Evolutionary conservation across 1,140 invertebrate species (phyloP), one percentile per base, ranked within the genome.

Genomic region (Meloidogyne floridensis): DNA sequence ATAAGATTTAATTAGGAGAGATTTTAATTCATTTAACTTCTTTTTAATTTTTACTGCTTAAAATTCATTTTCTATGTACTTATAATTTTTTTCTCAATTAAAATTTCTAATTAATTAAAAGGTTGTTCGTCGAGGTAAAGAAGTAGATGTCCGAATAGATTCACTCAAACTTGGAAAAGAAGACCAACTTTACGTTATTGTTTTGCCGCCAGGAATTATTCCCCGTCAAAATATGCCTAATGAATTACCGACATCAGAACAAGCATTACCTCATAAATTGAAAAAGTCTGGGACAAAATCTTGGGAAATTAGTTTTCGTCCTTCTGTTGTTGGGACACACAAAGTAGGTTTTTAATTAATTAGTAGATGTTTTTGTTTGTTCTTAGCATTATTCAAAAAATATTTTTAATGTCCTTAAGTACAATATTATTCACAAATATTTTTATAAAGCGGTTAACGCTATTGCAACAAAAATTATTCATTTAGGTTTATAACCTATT

Each of bases 91-190:
- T 7, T n/a, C 42, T 78, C 20, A 20, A 70, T 75, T 32, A 32
- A 51, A 15, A 65, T 13, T 43, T 42, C 7, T 8, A 11, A 8
- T 75, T 75, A 32, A 75, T 32, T 75, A 8, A 10, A 75, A 75
- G 77, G 77, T 79, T 6, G 81, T 86, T 11, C 65, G 84, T 18
- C 84, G 80, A n/a, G 85, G 85, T 13, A 86, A 87, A 70, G 88
- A 89, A 65, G 89, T 89, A 9, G 88, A 89, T 77, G 88, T 89
- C 9, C 89, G 88, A 54, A 72, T 89, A 43, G 89, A 89, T 53
- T 82, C 80, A 13, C 74, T 89, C 6, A 89, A 89, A 75, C 73
- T 89, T 18, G 83, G 83, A 79, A 89, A 89, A 71, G 88, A 89
- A 54, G 88, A 89, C 70, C 65, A 82, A 54, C 79, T 89, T 18